Evolutionary conservation across 53 echinoderm and acorn worm genomes (phyloP), one percentile per base, ranked within the genome.

Genomic region (Crossaster papposus): DNA sequence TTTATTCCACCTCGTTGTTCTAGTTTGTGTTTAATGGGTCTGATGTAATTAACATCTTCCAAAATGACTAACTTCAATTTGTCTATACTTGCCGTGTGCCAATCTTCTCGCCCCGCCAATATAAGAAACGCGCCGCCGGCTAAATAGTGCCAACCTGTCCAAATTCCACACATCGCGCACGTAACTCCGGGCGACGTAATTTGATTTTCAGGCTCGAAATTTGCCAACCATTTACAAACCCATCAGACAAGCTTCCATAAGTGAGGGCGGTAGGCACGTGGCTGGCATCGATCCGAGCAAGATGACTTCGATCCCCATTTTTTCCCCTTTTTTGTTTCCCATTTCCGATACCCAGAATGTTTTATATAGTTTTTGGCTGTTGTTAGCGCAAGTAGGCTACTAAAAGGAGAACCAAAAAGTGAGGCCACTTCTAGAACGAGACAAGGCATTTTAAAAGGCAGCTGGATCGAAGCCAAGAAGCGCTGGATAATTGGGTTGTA

Each of bases 171-270:
- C 72, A 72, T 84, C 72, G 30, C 84, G 24, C 84, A 84, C 84
- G 84, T 84, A 84, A 84, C 84, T 84, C 72, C 4, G 53, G 30
- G 52, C 53, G 84, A 84, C 84, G 52, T 84, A 84, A 84, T 84
- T 84, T 84, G 84, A 84, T 84, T 84, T 84, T 52, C 84, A 53
- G 73, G 51, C 30, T 51, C 53, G 73, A 72, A 84, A 84, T 53
- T 84, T 84, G 72, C 84, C 84, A 32, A 84, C 50, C 84, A 84
- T 84, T 84, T 84, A 84, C 84, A 84, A 84, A 84, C 84, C 84
- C 65, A 84, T 84, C 84, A 84, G 72, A 65, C 73, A 53, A 72
- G 84, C 84, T 70, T 37, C 53, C 31, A 35, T 72, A 44, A 72
- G 84, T 37, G 84, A 65, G 20, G 65, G 84, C 32, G 14, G 84